These are phyloP conservation scores for Pinna nobilis DNA, from an alignment of 1,140 invertebrate genomes.

Conservation along the genomic window DNA sequence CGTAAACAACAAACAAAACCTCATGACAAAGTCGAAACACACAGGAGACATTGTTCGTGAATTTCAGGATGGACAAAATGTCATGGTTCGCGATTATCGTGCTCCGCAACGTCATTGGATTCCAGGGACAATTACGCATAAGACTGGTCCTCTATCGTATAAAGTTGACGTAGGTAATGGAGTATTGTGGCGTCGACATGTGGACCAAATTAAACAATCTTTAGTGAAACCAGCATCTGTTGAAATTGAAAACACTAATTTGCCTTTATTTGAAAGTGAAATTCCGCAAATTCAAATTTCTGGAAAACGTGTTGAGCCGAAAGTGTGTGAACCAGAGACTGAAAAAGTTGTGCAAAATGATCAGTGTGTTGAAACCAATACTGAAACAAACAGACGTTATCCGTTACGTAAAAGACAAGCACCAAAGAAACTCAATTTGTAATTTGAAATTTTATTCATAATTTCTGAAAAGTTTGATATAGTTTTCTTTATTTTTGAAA, in stretches of 20 bases:
- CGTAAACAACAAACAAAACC: not conserved
- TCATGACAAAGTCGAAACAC: not conserved
- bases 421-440: not conserved
- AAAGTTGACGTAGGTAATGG: not conserved
- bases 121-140: not conserved
- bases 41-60: not conserved
- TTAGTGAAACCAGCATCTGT: too few species aligned
- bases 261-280: not conserved
- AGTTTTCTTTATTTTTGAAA: too few species aligned
- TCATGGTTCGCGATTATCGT: slow-evolving; percentile 10
- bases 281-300: not conserved
- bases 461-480: too few species aligned
- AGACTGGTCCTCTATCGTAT: slow-evolving; percentile 8
- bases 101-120: not conserved
- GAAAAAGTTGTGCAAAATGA: not conserved
- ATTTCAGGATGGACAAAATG: not conserved
- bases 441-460: too few species aligned
- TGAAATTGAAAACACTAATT: not conserved
- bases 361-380: not conserved
- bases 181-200: slow-evolving; percentile 10
- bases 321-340: not conserved
- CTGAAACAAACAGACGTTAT: not conserved
- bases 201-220: slow-evolving; percentile 3
- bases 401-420: too few species aligned
- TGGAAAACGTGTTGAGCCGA: not conserved